phyloP scores from a whole-genome alignment of 2,797 vertebrate genomes.

The Helicolenus hilgendorfi region DNA sequence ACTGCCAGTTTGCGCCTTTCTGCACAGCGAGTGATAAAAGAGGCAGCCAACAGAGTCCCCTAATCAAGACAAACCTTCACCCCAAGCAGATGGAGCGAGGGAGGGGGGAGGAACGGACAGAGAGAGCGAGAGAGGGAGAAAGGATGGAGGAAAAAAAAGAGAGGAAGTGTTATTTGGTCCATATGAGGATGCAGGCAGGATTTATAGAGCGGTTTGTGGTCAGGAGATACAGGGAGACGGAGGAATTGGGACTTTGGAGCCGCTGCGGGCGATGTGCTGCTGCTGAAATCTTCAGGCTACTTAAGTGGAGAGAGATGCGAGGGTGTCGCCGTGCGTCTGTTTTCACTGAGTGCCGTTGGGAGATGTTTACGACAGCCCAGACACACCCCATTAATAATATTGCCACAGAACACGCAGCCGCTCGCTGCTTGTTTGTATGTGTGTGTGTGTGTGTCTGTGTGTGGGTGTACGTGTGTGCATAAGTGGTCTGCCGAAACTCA shows the following conservation, averaged over 20 bases:
- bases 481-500: conserved; percentile 46
- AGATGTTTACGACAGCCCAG: conserved; percentile 84
- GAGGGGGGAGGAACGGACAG: conserved; percentile 18
- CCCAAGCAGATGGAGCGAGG: conserved; percentile 68
- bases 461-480: conserved; percentile 15
- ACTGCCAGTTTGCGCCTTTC: conserved; percentile 83
- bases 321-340: conserved; percentile 41
- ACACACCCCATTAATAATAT: conserved; percentile 87
- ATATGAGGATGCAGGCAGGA: conserved; percentile 57
- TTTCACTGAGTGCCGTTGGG: conserved; percentile 71
- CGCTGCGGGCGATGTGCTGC: conserved; percentile 45
- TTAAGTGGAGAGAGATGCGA: conserved; percentile 65
- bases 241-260: conserved; percentile 43
- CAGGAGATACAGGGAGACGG: conserved; percentile 57
- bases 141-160: neutral
- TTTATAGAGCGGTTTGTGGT: conserved; percentile 75
- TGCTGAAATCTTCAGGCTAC: conserved; percentile 62
- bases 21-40: conserved; percentile 87
- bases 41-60: conserved; percentile 80
- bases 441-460: conserved; percentile 7
- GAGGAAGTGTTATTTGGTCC: conserved; percentile 57
- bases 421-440: conserved; percentile 24
- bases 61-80: conserved; percentile 89
- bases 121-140: neutral
- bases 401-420: conserved; percentile 53